Percentiles rank a stretch among this genome's conserved stretches.
Evolutionary conservation across 2,113 vertebrate species (phyloP).

Genomic region (Nerophis lumbriciformis): DNA sequence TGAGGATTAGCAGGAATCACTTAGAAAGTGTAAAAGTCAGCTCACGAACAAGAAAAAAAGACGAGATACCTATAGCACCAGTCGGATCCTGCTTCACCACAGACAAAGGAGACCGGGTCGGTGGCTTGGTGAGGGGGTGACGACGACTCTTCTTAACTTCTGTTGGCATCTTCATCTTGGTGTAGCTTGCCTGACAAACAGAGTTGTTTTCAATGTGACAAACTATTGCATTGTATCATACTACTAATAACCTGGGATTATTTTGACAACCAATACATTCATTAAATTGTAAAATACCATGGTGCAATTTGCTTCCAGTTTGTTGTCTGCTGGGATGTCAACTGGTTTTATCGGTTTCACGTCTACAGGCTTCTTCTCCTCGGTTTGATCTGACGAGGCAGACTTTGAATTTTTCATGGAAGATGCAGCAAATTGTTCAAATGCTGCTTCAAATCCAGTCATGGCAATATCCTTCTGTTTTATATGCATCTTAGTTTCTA

Average conservation of each 20-base stretch:
- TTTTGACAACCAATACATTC: not conserved
- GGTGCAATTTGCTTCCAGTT: conserved; percentile 22
- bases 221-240: not conserved
- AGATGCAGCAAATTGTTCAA: conserved; percentile 73
- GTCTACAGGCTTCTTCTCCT: conserved; percentile 19
- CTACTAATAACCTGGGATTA: not conserved
- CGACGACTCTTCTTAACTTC: conserved; percentile 93
- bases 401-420: not conserved
- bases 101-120: conserved; percentile 82
- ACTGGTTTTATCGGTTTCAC: conserved; percentile 27
- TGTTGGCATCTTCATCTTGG: conserved; percentile 84
- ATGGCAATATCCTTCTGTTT: conserved; percentile 55
- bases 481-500: conserved; percentile 58
- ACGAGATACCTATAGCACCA: conserved; percentile 80
- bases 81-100: conserved; percentile 89
- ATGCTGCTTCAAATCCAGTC: conserved; percentile 77
- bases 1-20: not conserved
- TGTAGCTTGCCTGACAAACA: conserved; percentile 70
- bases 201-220: not conserved
- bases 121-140: conserved; percentile 88
- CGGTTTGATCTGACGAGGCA: not conserved
- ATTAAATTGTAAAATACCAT: conserved; percentile 31
- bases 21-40: not conserved
- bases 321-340: conserved; percentile 12
- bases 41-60: not conserved